Base-by-base conservation (phyloP, 2,888 invertebrate genomes). In the Leptinotarsa haldemani region DNA sequence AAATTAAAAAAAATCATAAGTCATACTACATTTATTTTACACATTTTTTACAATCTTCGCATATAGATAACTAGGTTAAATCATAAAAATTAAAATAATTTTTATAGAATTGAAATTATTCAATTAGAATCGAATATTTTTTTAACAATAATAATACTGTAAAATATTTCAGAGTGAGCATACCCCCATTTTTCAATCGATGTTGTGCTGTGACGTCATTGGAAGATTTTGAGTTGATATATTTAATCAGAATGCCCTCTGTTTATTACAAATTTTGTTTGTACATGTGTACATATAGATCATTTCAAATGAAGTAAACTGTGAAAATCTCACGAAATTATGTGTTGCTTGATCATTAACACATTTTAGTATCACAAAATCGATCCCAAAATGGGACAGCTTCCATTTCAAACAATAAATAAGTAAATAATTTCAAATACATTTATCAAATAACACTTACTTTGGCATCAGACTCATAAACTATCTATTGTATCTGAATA, bases 21-120 rank as follows among this genome's bases (percentile, higher is more conserved):
- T 56, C 13, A 22, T 4, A 56, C 56, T 56, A 56, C 25, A 56
- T 56, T 56, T 56, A 56, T 56, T 56, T 20, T 56, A 56, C 56
- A 56, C 56, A 13, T 25, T 56, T 56, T 56, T 13, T 56, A 56
- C 56, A 56, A 56, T 56, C 20, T 56, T 56, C 20, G 12, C 22
- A 13, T 20, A 56, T 22, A 56, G 20, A 56, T 56, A 56, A 56
- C 20, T 56, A 22, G 25, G 56, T 20, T 20, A 56, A 56, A 56
- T 56, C 20, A 56, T 56, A 22, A 4, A 22, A 4, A 22, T 20
- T 20, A 4, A 20, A 13, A 56, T 13, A 22, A 56, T 13, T 22
- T 56, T 12, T 25, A 25, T 15, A 22, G 22, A 25, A 56, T 22
- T 22, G 22, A 9, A 18, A 52, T 9, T 5, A 52, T 52, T 1